Evolutionary conservation across 1,140 invertebrate species (phyloP), one percentile per base, ranked within the genome.

Genomic region (Dufourea novaeangliae): DNA sequence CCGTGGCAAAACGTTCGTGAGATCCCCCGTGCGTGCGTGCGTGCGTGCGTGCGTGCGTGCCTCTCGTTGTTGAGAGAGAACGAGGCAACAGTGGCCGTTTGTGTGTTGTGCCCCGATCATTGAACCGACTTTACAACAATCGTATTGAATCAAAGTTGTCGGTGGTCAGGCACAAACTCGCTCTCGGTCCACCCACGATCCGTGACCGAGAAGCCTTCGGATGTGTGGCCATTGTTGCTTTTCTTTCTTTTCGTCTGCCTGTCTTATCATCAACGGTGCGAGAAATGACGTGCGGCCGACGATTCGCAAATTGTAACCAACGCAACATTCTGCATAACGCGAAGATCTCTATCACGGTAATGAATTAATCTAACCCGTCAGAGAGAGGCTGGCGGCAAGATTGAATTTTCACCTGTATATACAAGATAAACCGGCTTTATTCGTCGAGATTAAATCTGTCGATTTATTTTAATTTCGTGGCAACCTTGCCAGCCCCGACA

Each of bases 81-180:
- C 37, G 44, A 72, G n/a, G 54, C 37, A 63, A 41, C 67, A 34
- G 52, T 70, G 62, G 54, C 62, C 54, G 82, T 44, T 61, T 34
- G 72, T 79, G 76, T 70, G 82, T 80, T 77, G 78, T 41, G 72
- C 66, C n/a, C n/a, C 82, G 88, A 90, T 88, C 88, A 78, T 88
- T 89, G 88, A 90, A 89, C 88, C 86, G 78, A 54, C 79, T 72
- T 72, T 70, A 66, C 78, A 80, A 88, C 87, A 88, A 89, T 90
- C 83, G 81, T 83, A 82, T 78, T 86, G 87, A 89, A 90, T 90
- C 88, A 88, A 90, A 88, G 89, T 90, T 90, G 87, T 88, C 89
- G 84, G 83, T 90, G 89, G 89, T 90, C 89, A 90, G 89, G 88
- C 85, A 89, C 87, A 78, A 86, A 83, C 78, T 80, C 79, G 80